A percentile compares a stretch with the other conserved stretches of the same genome.
Evolutionary conservation across 2,113 vertebrate genomes (phyloP).

Genomic region (Gobio gobio): DNA sequence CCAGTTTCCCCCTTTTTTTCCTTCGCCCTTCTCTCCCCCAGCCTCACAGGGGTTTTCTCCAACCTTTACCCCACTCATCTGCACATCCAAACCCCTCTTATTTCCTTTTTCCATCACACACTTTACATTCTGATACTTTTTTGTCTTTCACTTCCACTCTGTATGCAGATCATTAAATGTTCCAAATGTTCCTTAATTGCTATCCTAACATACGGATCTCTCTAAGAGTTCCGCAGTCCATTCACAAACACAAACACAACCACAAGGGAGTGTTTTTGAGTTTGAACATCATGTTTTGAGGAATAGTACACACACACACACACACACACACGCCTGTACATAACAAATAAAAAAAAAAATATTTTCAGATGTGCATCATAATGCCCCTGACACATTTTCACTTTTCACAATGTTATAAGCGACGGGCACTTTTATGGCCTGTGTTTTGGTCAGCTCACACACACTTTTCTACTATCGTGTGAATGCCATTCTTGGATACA

Average conservation of each 20-base stretch:
- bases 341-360: not conserved
- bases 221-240: not conserved
- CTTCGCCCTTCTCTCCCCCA: not conserved
- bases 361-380: not conserved
- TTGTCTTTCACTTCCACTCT: conserved; percentile 16
- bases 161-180: conserved; percentile 50
- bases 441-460: not conserved
- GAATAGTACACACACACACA: not conserved
- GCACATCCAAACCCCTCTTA: conserved; percentile 26
- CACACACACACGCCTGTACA: too few species aligned
- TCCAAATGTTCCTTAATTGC: conserved; percentile 49
- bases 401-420: not conserved
- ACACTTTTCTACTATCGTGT: not conserved
- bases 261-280: conserved; percentile 23
- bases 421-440: not conserved
- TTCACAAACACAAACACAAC: not conserved
- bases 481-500: conserved; percentile 20
- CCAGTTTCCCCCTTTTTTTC: conserved; percentile 45
- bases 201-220: conserved; percentile 32
- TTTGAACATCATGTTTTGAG: conserved; percentile 4
- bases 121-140: conserved; percentile 21
- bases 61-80: not conserved
- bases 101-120: conserved; percentile 30
- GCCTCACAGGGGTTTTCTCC: conserved; percentile 17
- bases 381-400: not conserved